phyloP scores from a whole-genome alignment of 2,113 vertebrate genomes.

The Neolamprologus caudopunctatus region DNA sequence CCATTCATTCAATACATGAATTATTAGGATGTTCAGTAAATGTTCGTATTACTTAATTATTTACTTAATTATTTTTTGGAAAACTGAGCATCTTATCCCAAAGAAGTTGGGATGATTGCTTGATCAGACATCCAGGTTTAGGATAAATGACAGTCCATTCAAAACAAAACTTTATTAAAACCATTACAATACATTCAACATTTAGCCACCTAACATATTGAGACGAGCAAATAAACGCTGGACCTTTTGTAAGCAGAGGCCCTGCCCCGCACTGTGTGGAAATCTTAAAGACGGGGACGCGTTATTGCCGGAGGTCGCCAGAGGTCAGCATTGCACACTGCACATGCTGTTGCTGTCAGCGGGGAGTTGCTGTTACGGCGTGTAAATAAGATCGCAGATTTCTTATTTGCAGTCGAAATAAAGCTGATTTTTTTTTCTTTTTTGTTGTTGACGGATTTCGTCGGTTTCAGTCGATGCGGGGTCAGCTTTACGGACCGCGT shows the following conservation, averaged over 20 bases:
- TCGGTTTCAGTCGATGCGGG: not conserved
- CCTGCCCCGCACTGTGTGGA: not conserved
- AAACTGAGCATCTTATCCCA: not conserved
- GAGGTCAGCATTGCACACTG: constrained; percentile 41
- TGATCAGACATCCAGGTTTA: not conserved
- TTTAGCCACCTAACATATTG: not conserved
- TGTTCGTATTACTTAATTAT: not conserved
- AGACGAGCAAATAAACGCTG: not conserved
- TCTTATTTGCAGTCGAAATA: not conserved
- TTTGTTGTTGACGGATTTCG: not conserved
- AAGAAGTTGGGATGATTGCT: not conserved
- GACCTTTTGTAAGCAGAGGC: not conserved
- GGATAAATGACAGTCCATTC: not conserved
- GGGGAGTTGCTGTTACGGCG: not conserved
- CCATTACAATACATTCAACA: not conserved
- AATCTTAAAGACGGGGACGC: not conserved
- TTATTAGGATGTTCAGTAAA: not conserved
- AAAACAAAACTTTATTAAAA: not conserved
- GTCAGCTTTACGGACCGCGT: not conserved
- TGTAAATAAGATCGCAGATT: not conserved
- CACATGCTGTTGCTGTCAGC: not conserved
- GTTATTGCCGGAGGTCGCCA: constrained; percentile 19
- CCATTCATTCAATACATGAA: not conserved
- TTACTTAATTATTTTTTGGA: not conserved
- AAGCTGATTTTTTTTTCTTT: not conserved